Conservation (phyloP, 2,113 vertebrate species). For the Sclerurus mexicanus region DNA sequence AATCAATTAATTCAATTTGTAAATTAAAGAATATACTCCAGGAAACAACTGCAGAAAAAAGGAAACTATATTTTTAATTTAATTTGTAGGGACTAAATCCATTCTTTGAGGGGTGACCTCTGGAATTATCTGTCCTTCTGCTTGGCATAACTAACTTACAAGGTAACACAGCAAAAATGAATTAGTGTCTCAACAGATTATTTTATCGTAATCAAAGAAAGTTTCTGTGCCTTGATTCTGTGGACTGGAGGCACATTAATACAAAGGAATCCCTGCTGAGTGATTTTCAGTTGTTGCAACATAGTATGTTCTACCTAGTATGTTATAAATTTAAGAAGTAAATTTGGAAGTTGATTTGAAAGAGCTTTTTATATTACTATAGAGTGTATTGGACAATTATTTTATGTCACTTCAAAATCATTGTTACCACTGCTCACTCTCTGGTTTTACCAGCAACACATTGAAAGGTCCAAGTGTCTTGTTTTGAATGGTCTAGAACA, state of each 20-base stretch:
- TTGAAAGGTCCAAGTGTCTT: background rate
- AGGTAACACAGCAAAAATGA: background rate
- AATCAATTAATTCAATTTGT: background rate
- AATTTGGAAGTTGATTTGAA: background rate
- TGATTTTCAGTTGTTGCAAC: background rate
- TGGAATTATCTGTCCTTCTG: background rate
- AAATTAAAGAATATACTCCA: background rate
- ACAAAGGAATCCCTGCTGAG: background rate
- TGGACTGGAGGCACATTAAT: fast-evolving
- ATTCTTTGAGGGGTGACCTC: background rate
- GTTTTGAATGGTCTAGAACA: background rate
- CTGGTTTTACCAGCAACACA: background rate
- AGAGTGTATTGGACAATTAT: background rate
- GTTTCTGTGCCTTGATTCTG: background rate
- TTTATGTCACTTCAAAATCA: background rate
- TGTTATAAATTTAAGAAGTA: background rate
- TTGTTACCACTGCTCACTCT: background rate
- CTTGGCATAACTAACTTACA: background rate
- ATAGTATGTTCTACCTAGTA: background rate
- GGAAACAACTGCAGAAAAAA: background rate
- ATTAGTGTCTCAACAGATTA: background rate
- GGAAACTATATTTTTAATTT: background rate
- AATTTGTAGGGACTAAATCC: background rate
- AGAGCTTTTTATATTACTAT: background rate
- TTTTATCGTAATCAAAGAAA: background rate